These are phyloP conservation scores for Indicator indicator DNA, from an alignment of 2,113 vertebrate genomes.

Conservation along the genomic window DNA sequence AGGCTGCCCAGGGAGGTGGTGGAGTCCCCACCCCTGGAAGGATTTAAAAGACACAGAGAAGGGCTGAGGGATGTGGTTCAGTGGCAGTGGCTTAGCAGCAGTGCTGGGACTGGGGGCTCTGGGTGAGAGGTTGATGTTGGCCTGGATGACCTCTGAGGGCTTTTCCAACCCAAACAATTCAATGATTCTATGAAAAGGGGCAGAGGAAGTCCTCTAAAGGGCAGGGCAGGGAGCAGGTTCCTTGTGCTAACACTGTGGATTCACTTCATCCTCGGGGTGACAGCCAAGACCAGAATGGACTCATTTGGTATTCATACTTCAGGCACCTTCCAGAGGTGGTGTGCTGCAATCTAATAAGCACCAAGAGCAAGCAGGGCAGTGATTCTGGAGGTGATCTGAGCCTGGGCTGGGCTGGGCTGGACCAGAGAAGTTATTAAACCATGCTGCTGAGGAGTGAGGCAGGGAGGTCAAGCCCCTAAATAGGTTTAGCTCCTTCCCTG, in stretches of 20 bases:
- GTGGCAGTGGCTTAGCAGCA: too few relatives aligned
- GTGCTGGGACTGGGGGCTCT: too few relatives aligned
- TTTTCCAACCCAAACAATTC: too few relatives aligned
- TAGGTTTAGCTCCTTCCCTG: constrained; percentile 66
- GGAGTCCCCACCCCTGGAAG: too few relatives aligned
- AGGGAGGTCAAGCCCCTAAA: constrained; percentile 72
- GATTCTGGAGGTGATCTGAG: background rate
- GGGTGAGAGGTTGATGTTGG: too few relatives aligned
- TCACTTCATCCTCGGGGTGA: constrained; percentile 43
- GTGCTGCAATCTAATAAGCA: constrained; percentile 42
- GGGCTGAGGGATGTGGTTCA: too few relatives aligned
- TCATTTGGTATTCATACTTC: constrained; percentile 55
- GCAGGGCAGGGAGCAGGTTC: constrained; percentile 43
- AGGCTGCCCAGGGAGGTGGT: too few relatives aligned
- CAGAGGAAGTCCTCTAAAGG: background rate
- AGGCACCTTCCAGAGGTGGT: constrained; percentile 16
- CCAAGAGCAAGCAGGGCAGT: background rate
- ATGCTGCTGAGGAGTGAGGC: background rate
- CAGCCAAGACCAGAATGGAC: constrained; percentile 24
- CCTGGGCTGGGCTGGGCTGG: constrained; percentile 11
- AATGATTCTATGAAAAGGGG: background rate
- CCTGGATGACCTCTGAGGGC: too few relatives aligned
- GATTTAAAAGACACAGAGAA: too few relatives aligned
- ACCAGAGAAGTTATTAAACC: constrained; percentile 61
- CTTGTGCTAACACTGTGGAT: constrained; percentile 49